Conservation (phyloP, 1,140 invertebrate genomes). For the Drosophila athabasca region DNA sequence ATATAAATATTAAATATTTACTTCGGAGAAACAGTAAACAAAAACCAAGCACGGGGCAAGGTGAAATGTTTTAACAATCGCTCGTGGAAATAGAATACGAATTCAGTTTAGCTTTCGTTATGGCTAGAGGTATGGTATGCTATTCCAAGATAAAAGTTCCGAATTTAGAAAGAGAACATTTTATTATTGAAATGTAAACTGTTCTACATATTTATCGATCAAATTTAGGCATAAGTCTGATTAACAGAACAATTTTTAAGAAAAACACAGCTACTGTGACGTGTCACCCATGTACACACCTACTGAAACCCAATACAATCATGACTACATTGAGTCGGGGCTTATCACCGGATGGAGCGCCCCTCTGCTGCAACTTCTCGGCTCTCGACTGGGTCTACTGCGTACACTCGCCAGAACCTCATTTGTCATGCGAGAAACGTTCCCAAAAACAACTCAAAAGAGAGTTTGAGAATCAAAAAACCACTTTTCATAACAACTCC, state of each 20-base stretch:
- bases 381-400: slow-evolving; percentile 2
- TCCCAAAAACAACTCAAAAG: slow-evolving; percentile 17
- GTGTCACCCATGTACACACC: neutral
- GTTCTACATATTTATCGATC: neutral
- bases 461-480: slow-evolving; percentile 22
- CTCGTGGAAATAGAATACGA: slow-evolving; percentile 11
- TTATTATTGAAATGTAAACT: neutral
- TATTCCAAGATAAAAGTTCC: slow-evolving; percentile 1
- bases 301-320: slow-evolving; percentile 9
- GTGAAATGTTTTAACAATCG: slow-evolving; percentile 60
- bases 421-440: slow-evolving; percentile 68
- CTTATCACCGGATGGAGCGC: slow-evolving; percentile 33
- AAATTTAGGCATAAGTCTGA: too few relatives aligned
- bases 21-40: slow-evolving; percentile 31
- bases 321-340: slow-evolving; percentile 22
- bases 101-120: slow-evolving; percentile 43
- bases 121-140: neutral
- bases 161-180: neutral
- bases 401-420: slow-evolving; percentile 13
- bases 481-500: slow-evolving; percentile 55
- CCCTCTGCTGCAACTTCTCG: slow-evolving; percentile 27
- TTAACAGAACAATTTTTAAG: too few relatives aligned
- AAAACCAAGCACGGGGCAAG: slow-evolving; percentile 6
- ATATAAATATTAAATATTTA: slow-evolving; percentile 55
- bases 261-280: slow-evolving; percentile 6